Percentiles rank a stretch among this genome's conserved stretches.
These are phyloP conservation scores for Hyposoter didymator DNA, from an alignment of 2,888 invertebrate species.

Conservation along the genomic window DNA sequence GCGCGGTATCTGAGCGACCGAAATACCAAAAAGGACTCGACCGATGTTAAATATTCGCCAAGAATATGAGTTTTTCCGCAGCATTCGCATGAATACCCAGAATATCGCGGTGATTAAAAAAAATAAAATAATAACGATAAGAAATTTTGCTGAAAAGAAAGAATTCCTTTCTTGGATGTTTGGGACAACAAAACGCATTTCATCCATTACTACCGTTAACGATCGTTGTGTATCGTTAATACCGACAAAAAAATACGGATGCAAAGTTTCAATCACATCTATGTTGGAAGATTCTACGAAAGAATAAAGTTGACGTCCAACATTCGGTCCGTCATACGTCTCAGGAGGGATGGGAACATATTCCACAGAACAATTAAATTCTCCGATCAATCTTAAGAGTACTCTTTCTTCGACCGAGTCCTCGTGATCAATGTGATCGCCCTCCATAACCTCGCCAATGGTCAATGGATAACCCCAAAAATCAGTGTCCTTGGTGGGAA, in stretches of 20 bases:
- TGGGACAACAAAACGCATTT: conserved; percentile 64
- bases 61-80: conserved; percentile 4
- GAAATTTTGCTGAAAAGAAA: neutral
- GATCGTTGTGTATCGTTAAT: conserved; percentile 26
- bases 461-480: conserved; percentile 68
- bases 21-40: conserved; percentile 57
- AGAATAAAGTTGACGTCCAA: too few species aligned
- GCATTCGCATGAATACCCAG: conserved; percentile 10
- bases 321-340: neutral
- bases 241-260: neutral
- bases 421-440: conserved; percentile 30
- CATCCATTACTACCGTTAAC: conserved; percentile 11
- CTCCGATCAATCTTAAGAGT: neutral
- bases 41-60: conserved; percentile 58
- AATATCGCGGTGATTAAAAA: conserved; percentile 34
- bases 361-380: conserved; percentile 17
- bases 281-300: conserved; percentile 19
- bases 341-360: too few species aligned
- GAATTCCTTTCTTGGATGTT: conserved; percentile 11
- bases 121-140: conserved; percentile 23
- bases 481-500: conserved; percentile 68
- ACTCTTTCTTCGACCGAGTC: conserved; percentile 5
- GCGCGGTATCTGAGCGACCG: conserved; percentile 22
- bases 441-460: neutral
- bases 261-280: conserved; percentile 38